A percentile compares a stretch with the other conserved stretches of the same genome.
These are phyloP conservation scores for Drosophila chauvacae DNA, from an alignment of 1,140 invertebrate genomes.

Conservation along the genomic window DNA sequence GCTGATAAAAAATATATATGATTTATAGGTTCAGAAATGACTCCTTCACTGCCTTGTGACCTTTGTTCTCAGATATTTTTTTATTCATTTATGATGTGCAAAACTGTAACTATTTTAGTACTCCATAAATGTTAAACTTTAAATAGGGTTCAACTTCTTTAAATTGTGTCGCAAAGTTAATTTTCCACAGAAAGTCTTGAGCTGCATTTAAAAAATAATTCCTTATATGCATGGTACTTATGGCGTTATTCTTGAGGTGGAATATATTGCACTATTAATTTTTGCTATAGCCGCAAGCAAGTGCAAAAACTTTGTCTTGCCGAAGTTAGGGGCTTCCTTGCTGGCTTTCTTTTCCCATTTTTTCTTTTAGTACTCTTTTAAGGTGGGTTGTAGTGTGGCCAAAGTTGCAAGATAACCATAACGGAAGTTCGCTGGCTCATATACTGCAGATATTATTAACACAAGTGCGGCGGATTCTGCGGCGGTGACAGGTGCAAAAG, in stretches of 20 bases:
- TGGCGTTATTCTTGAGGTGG: background rate
- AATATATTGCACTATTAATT: conserved; percentile 16
- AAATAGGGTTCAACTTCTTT: background rate
- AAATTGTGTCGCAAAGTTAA: background rate
- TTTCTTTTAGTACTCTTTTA: no score
- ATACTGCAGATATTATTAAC: conserved; percentile 20
- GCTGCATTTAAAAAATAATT: background rate
- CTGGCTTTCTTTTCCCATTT: background rate
- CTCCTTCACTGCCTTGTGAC: background rate
- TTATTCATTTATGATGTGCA: background rate
- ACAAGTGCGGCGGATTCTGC: conserved; percentile 15
- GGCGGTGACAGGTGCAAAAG: conserved; percentile 17
- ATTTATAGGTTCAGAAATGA: background rate
- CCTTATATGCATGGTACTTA: background rate
- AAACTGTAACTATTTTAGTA: background rate
- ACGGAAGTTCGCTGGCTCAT: conserved; percentile 15
- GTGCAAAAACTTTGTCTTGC: conserved; percentile 8
- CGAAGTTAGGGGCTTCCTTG: background rate
- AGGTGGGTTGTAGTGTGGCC: conserved; percentile 5
- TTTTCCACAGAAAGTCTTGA: background rate
- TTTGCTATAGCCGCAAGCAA: background rate
- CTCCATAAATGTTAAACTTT: no score
- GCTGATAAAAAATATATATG: background rate
- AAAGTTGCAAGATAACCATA: conserved; percentile 22
- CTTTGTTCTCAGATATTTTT: background rate